Conservation (phyloP, 2,888 invertebrate genomes). For the Diogma glabrata region DNA sequence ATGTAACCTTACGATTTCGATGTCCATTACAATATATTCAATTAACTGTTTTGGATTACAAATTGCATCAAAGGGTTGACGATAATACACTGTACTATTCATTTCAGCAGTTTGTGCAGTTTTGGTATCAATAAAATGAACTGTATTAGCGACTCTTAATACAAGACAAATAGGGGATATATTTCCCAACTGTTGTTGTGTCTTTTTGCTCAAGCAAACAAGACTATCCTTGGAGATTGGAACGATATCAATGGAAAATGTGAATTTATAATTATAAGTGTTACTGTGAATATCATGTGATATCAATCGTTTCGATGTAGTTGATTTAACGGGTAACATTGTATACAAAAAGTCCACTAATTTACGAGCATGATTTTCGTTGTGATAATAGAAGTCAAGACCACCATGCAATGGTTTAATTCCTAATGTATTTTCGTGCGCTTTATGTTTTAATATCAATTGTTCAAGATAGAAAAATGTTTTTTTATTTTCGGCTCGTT, state of each 20-base stretch:
- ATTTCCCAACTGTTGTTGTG: conserved; percentile 77
- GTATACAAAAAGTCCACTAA: conserved; percentile 87
- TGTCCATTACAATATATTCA: conserved; percentile 91
- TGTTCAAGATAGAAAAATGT: conserved; percentile 97
- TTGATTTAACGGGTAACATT: conserved; percentile 77
- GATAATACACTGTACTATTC: conserved; percentile 67
- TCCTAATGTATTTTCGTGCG: conserved; percentile 79
- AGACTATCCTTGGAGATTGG: conserved; percentile 91
- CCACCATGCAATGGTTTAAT: conserved; percentile 82
- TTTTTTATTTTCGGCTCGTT: conserved; percentile 84
- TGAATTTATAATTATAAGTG: conserved; percentile 91
- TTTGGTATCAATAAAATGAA: conserved; percentile 88
- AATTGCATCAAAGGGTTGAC: conserved; percentile 74
- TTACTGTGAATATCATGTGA: conserved; percentile 98
- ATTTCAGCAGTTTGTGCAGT: conserved; percentile 84
- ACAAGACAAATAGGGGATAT: conserved; percentile 83
- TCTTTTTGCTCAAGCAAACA: conserved; percentile 76
- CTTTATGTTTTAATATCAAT: conserved; percentile 87
- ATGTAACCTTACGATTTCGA: conserved; percentile 50
- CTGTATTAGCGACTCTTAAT: conserved; percentile 72
- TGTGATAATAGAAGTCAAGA: conserved; percentile 86
- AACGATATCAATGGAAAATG: conserved; percentile 88
- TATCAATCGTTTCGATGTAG: conserved; percentile 87
- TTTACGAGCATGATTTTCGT: conserved; percentile 83
- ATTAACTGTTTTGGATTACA: conserved; percentile 84